A percentile compares a stretch with the other conserved stretches of the same genome.
These are phyloP conservation scores for Lamprotornis superbus DNA, from an alignment of 2,113 vertebrate species.

Conservation along the genomic window DNA sequence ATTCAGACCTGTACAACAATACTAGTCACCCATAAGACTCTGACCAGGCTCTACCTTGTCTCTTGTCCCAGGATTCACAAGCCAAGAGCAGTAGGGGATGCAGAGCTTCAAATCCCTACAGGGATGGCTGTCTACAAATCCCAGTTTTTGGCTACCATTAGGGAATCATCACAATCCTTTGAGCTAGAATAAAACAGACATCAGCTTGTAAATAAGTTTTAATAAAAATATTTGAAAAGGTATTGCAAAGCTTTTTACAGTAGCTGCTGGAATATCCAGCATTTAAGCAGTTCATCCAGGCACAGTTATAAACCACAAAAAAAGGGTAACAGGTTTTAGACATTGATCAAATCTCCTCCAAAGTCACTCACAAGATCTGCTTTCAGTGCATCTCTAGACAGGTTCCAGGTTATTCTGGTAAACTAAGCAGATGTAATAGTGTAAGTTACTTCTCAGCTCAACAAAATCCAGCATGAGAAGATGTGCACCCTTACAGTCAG, in stretches of 20 bases:
- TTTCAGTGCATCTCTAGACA: not conserved
- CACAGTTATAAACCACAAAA: not conserved
- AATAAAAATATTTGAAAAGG: conserved; percentile 49
- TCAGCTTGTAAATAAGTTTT: conserved; percentile 25
- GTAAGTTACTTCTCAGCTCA: not conserved
- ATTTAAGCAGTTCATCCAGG: not conserved
- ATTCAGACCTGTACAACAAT: not conserved
- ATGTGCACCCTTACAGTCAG: not conserved
- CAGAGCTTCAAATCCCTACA: not conserved
- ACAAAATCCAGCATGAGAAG: not conserved
- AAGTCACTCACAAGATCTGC: not conserved
- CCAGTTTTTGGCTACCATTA: not conserved
- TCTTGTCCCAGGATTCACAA: not conserved
- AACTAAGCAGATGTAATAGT: not conserved
- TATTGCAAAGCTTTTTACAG: not conserved
- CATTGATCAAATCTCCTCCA: not conserved
- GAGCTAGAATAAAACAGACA: not conserved
- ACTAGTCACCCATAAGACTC: not conserved
- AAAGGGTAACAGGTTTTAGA: not conserved
- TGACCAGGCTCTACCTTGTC: not conserved
- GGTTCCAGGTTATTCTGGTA: not conserved
- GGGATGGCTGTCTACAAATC: not conserved
- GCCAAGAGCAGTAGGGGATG: not conserved
- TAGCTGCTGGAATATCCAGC: conserved; percentile 37
- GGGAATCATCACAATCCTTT: not conserved